Evolutionary conservation across 2,888 invertebrate species (phyloP).

Genomic region (Drosophila dives): DNA sequence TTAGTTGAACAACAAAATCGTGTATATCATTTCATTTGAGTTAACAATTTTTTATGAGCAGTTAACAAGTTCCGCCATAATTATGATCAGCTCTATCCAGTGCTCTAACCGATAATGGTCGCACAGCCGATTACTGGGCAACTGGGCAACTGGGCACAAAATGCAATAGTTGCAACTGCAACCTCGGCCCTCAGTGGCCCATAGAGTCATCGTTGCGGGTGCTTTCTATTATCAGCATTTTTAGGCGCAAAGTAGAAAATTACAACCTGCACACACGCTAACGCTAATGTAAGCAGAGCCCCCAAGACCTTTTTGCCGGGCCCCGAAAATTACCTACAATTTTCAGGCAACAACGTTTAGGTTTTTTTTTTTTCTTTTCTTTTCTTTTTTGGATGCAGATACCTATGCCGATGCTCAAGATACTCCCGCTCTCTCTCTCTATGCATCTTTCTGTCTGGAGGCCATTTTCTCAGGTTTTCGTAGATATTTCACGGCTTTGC

Average conservation of each 20-base stretch:
- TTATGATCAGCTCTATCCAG: slow-evolving; percentile 35
- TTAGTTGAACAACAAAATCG: slow-evolving; percentile 33
- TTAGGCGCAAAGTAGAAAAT: slow-evolving; percentile 80
- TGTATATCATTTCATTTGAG: slow-evolving; percentile 54
- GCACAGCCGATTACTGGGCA: slow-evolving; percentile 15
- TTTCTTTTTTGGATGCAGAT: slow-evolving; percentile 6
- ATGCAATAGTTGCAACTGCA: slow-evolving; percentile 18
- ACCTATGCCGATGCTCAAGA: slow-evolving; percentile 4
- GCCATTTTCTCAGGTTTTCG: slow-evolving; percentile 64
- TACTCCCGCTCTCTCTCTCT: neutral
- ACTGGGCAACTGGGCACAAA: slow-evolving; percentile 7
- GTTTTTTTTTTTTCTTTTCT: slow-evolving; percentile 9
- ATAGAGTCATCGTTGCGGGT: slow-evolving; percentile 34
- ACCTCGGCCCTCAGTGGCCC: slow-evolving; percentile 10
- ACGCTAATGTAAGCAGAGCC: slow-evolving; percentile 67
- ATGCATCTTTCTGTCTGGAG: slow-evolving; percentile 37
- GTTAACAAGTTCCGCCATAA: slow-evolving; percentile 59
- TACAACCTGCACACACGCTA: slow-evolving; percentile 73
- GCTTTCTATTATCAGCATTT: slow-evolving; percentile 50
- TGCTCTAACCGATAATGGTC: slow-evolving; percentile 44
- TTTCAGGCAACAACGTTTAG: slow-evolving; percentile 57
- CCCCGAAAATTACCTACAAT: slow-evolving; percentile 70
- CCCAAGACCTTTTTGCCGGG: slow-evolving; percentile 28
- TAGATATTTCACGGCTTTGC: slow-evolving; percentile 35
- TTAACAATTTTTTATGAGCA: slow-evolving; percentile 54